phyloP scores from a whole-genome alignment of 2,797 vertebrate species.

The Chaenodraco wilsoni region DNA sequence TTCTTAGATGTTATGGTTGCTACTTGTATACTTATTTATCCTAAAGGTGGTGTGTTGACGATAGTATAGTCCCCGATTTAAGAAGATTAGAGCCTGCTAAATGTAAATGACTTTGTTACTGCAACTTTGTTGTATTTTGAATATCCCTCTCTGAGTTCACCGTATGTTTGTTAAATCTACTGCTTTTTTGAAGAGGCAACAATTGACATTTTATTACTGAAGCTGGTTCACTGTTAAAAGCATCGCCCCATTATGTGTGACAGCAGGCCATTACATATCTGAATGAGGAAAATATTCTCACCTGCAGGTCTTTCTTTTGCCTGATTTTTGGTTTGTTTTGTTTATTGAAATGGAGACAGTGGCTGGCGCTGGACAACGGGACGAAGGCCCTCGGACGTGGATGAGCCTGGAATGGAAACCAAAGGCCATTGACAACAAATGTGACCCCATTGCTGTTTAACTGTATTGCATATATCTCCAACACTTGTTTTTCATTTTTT shows the following conservation, averaged over 20 bases:
- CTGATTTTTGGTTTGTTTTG: neutral
- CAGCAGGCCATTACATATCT: constrained; percentile 23
- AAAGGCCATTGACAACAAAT: too few relatives aligned
- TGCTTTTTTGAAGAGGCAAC: neutral
- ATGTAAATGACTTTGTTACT: constrained; percentile 1
- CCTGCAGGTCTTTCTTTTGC: neutral
- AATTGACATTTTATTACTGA: constrained; percentile 7
- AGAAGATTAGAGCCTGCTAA: neutral
- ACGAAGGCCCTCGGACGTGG: too few relatives aligned
- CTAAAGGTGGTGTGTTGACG: neutral
- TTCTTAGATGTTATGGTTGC: neutral
- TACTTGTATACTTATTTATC: neutral
- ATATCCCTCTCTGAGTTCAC: neutral
- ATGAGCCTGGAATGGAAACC: too few relatives aligned
- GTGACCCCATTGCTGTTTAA: too few relatives aligned
- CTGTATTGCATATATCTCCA: too few relatives aligned
- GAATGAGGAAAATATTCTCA: neutral
- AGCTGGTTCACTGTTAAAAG: constrained; percentile 13
- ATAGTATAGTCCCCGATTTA: neutral
- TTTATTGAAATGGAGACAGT: too few relatives aligned
- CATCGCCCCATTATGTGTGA: constrained; percentile 15
- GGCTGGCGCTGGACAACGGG: too few relatives aligned
- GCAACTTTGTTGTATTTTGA: constrained; percentile 4
- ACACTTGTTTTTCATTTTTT: too few relatives aligned
- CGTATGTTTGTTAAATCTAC: constrained; percentile 10